Evolutionary conservation across 2,797 vertebrate genomes (phyloP).

Genomic region (Scolopax bukidnonensis): DNA sequence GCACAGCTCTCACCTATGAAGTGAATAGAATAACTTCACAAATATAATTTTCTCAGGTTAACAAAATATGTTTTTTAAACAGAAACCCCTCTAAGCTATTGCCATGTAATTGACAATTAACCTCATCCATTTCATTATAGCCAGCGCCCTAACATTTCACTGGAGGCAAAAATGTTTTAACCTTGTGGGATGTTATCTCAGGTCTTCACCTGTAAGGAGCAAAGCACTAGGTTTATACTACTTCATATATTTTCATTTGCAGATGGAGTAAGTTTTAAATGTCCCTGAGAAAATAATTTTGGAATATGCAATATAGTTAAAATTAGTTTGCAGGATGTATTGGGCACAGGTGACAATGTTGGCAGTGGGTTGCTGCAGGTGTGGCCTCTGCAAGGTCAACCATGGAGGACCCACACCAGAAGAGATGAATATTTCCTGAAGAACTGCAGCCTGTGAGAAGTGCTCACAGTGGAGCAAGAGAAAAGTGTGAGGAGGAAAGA

Average conservation of each 20-base stretch:
- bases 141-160: not conserved
- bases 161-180: not conserved
- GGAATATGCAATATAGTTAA: not conserved
- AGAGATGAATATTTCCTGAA: not conserved
- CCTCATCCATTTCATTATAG: not conserved
- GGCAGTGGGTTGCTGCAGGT: accelerated
- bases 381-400: not conserved
- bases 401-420: not conserved
- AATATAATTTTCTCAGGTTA: not conserved
- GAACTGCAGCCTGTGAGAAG: not conserved
- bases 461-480: not conserved
- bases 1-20: not conserved
- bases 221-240: not conserved
- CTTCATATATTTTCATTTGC: not conserved
- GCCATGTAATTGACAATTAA: not conserved
- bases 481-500: not conserved
- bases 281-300: not conserved
- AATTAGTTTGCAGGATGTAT: not conserved
- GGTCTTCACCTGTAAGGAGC: not conserved
- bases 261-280: not conserved
- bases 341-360: not conserved
- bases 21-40: not conserved
- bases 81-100: not conserved
- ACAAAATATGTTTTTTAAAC: not conserved
- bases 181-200: not conserved